Evolutionary conservation across 2,888 invertebrate genomes (phyloP).

Genomic region (Nomada ferruginata): DNA sequence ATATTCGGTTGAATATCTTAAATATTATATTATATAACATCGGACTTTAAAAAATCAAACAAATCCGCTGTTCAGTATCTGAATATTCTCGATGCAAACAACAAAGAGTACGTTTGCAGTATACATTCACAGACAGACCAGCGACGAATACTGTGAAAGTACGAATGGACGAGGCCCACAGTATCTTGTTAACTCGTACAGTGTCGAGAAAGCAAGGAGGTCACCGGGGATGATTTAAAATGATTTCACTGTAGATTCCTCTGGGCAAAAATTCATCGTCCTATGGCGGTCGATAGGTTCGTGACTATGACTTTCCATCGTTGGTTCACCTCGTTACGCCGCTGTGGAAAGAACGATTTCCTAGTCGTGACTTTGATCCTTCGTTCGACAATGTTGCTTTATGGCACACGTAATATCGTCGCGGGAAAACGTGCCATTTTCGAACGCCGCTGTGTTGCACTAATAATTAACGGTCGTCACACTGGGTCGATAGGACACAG

Average conservation of each 20-base stretch:
- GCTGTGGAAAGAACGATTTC: slow-evolving; percentile 18
- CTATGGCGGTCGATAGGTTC: slow-evolving; percentile 46
- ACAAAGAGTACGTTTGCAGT: too few species aligned
- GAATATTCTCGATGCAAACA: too few species aligned
- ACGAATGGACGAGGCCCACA: neutral
- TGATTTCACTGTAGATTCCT: slow-evolving; percentile 73
- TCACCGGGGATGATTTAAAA: slow-evolving; percentile 62
- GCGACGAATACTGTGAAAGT: too few species aligned
- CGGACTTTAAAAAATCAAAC: neutral
- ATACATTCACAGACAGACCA: too few species aligned
- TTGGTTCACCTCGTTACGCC: slow-evolving; percentile 2
- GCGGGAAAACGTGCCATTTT: slow-evolving; percentile 9
- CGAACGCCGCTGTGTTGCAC: neutral
- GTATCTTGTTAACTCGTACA: slow-evolving; percentile 46
- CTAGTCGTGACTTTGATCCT: slow-evolving; percentile 13
- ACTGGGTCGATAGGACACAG: too few species aligned
- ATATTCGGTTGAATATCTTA: too few species aligned
- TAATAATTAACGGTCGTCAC: slow-evolving; percentile 30
- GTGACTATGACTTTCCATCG: slow-evolving; percentile 28
- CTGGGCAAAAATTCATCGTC: slow-evolving; percentile 57
- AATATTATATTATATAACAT: too few species aligned
- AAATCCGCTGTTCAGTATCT: neutral
- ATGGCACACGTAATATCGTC: slow-evolving; percentile 9
- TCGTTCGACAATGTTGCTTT: neutral
- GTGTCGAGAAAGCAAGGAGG: slow-evolving; percentile 9